Conservation (phyloP, 2,113 vertebrate species). For the Tenrec ecaudatus region DNA sequence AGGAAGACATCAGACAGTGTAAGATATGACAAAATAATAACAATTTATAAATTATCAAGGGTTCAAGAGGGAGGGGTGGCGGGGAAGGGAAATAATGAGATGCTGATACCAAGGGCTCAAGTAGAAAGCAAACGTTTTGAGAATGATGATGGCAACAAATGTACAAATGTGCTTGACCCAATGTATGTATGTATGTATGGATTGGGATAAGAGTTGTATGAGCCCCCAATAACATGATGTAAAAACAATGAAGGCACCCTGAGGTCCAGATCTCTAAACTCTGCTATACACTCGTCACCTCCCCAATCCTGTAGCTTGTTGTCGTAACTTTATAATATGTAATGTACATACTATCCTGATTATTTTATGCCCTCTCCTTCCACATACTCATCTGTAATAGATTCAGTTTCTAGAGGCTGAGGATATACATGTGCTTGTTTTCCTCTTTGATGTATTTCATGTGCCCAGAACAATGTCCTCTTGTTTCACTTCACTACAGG, state of each 20-base stretch:
- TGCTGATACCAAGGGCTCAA: too few species aligned
- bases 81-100: too few species aligned
- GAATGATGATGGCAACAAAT: too few species aligned
- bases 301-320: neutral
- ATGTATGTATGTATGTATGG: too few species aligned
- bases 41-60: too few species aligned
- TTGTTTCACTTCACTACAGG: neutral
- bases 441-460: neutral
- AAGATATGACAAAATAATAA: too few species aligned
- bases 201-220: too few species aligned
- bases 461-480: neutral
- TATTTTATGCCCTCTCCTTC: neutral
- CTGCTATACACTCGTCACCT: neutral
- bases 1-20: too few species aligned
- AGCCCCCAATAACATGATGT: too few species aligned
- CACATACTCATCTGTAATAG: neutral
- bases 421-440: neutral
- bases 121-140: too few species aligned
- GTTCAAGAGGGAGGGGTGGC: too few species aligned
- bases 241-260: neutral
- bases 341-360: slow-evolving; percentile 16
- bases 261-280: neutral
- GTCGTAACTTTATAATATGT: neutral
- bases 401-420: neutral
- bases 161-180: too few species aligned